Evolutionary conservation across 2,888 invertebrate genomes (phyloP).

Genomic region (Bruchidius siliquastri): DNA sequence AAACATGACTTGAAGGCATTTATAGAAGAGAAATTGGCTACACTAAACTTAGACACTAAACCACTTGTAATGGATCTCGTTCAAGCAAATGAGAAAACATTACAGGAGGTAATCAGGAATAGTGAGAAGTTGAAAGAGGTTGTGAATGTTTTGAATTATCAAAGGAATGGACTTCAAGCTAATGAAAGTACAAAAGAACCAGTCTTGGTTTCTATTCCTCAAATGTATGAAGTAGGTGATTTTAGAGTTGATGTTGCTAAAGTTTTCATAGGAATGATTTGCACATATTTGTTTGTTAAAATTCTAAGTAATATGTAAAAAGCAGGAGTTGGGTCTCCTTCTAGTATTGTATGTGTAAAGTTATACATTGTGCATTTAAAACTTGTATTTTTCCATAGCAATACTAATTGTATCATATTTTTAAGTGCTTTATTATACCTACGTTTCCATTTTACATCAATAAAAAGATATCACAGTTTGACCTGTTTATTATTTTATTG

Average conservation of each 20-base stretch:
- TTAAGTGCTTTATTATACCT: neutral
- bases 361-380: neutral
- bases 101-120: slow-evolving; percentile 10
- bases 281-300: neutral
- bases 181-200: neutral
- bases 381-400: neutral
- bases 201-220: neutral
- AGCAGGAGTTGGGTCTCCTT: neutral
- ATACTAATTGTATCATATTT: neutral
- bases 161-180: neutral
- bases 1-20: slow-evolving; percentile 41
- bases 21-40: slow-evolving; percentile 30
- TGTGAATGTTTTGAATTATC: slow-evolving; percentile 5
- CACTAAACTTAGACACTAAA: slow-evolving; percentile 3
- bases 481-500: neutral
- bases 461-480: neutral
- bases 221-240: neutral
- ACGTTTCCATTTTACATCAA: neutral
- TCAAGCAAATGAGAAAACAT: slow-evolving; percentile 12
- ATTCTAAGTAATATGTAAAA: neutral
- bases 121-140: slow-evolving; percentile 3
- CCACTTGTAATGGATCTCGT: slow-evolving; percentile 5
- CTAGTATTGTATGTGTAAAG: neutral
- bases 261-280: neutral
- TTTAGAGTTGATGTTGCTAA: neutral